A percentile compares a stretch with the other conserved stretches of the same genome.
These are phyloP conservation scores for Pangasianodon hypophthalmus DNA, from an alignment of 2,113 vertebrate genomes.

Conservation along the genomic window DNA sequence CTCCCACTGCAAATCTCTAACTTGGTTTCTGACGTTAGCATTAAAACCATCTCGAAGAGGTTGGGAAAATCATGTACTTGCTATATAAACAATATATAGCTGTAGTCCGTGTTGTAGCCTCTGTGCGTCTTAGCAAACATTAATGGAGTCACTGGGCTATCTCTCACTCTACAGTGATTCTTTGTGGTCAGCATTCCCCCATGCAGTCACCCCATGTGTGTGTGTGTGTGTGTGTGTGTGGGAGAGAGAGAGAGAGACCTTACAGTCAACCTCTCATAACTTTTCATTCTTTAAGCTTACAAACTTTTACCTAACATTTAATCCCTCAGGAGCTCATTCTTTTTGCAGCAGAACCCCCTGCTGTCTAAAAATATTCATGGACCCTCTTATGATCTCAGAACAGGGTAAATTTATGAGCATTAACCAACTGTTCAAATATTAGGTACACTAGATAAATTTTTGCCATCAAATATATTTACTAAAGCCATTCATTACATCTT, in stretches of 20 bases:
- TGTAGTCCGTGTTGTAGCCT: constrained; percentile 27
- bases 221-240: constrained; percentile 41
- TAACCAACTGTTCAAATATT: not conserved
- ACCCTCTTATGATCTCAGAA: not conserved
- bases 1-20: constrained; percentile 13
- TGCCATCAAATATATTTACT: not conserved
- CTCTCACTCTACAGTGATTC: constrained; percentile 56
- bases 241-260: not conserved
- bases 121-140: constrained; percentile 40
- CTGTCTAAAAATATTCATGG: not conserved
- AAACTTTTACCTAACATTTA: not conserved
- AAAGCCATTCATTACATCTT: not conserved
- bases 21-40: not conserved
- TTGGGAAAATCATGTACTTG: constrained; percentile 12
- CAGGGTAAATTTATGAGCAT: not conserved
- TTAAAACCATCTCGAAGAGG: constrained; percentile 2
- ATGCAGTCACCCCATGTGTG: constrained; percentile 35
- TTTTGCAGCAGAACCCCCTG: not conserved
- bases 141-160: constrained; percentile 45
- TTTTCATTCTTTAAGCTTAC: not conserved
- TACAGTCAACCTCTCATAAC: not conserved
- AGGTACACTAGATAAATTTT: not conserved
- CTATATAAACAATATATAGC: constrained; percentile 45
- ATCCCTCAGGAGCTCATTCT: not conserved
- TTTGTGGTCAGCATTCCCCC: constrained; percentile 47